Base-by-base conservation (phyloP, 1,140 invertebrate species). In the Papilio machaon region DNA sequence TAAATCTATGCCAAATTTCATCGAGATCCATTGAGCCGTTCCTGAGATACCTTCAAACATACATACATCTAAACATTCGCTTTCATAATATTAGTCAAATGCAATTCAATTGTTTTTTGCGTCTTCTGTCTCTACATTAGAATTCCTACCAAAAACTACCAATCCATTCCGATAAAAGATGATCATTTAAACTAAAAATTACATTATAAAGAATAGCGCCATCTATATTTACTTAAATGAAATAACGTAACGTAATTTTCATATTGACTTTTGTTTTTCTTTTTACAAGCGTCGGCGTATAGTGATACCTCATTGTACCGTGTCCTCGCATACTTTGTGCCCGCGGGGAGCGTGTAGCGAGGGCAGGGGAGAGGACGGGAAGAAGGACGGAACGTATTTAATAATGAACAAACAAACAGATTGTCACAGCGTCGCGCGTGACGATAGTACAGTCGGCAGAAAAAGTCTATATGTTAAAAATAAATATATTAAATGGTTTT, bases 341-440 rank as follows among this genome's bases (percentile, higher is more conserved):
- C 64, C 60, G 19, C 60, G 60, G 19, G 23, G 8, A 43, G 38
- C 38, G 38, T 43, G 38, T 13, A 54, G 52, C 52, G 13, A 13
- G 52, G 15, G 5, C 5, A 11, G 23, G 46, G 58, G 35, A 19
- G 35, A 70, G 73, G 47, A n/a, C 15, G 35, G 46, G 58, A 75
- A 70, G 70, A 46, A 79, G 81, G 73, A 83, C 74, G 82, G 80
- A 52, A 82, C 80, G 77, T 87, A 83, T 86, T 88, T 86, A 88
- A 88, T 88, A 88, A 88, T 88, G 83, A 80, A 86, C 82, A 85
- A 85, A 88, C 84, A 85, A 83, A 85, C 84, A 86, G 85, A 88
- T 88, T 88, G 85, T 85, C 85, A 83, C 84, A 77, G 38, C 67
- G 64, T 54, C 78, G 77, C 58, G 52, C 77, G 80, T 81, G 82